These are phyloP conservation scores for Masnerella sp. DNA, from an alignment of 2,888 invertebrate genomes.

Conservation along the genomic window DNA sequence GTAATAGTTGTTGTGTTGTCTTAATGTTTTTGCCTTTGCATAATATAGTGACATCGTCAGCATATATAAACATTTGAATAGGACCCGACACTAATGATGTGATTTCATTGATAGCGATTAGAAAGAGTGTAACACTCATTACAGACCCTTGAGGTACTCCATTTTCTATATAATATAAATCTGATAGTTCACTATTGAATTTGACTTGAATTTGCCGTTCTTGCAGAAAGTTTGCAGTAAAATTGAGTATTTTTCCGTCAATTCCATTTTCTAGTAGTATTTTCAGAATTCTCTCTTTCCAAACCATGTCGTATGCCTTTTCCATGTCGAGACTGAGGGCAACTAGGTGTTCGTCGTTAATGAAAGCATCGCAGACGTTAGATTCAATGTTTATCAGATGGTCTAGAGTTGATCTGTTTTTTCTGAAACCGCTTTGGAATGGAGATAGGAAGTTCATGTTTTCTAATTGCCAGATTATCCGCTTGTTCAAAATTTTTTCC, in stretches of 20 bases:
- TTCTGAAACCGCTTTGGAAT: conserved; percentile 29
- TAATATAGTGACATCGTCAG: neutral
- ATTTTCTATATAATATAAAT: conserved; percentile 13
- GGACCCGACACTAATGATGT: neutral
- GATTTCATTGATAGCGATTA: neutral
- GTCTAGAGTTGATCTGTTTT: conserved; percentile 29
- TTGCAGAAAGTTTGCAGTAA: conserved; percentile 22
- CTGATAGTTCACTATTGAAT: conserved; percentile 43
- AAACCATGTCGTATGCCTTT: conserved; percentile 55
- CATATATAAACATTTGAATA: neutral
- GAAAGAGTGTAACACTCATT: conserved; percentile 19
- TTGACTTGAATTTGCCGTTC: conserved; percentile 29
- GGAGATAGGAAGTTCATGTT: conserved; percentile 13
- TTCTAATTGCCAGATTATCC: conserved; percentile 22
- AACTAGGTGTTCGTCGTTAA: conserved; percentile 45
- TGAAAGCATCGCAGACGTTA: conserved; percentile 18
- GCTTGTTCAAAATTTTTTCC: conserved; percentile 35
- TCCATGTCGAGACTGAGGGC: conserved; percentile 53
- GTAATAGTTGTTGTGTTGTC: neutral
- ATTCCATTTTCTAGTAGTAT: neutral
- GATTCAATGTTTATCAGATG: conserved; percentile 30
- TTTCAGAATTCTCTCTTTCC: conserved; percentile 9
- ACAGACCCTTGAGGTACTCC: conserved; percentile 30
- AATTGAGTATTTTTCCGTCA: conserved; percentile 16
- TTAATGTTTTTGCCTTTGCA: neutral